Conservation (phyloP, 2,113 vertebrate species). For the Lasiurus cinereus region DNA sequence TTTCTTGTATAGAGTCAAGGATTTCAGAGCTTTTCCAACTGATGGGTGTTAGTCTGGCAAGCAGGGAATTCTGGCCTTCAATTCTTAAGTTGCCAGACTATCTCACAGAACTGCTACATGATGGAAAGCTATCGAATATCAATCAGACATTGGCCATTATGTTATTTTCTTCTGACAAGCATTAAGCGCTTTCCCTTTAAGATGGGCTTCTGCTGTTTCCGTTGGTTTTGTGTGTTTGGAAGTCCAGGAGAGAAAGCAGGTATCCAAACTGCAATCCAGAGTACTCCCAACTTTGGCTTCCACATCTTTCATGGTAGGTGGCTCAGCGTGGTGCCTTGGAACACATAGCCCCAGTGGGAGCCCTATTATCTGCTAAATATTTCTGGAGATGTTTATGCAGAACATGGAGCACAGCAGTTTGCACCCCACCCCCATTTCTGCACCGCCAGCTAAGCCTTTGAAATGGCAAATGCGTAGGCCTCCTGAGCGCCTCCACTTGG, state of each 20-base stretch:
- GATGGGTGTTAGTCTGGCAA: constrained; percentile 74
- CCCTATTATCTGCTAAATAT: constrained; percentile 80
- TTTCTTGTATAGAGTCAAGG: constrained; percentile 47
- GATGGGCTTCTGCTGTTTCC: background rate
- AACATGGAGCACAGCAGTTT: constrained; percentile 65
- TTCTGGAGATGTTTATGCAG: constrained; percentile 77
- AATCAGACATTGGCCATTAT: constrained; percentile 57
- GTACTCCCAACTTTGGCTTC: constrained; percentile 49
- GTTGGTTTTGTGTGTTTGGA: constrained; percentile 13
- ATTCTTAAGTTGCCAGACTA: constrained; percentile 76
- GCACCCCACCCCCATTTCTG: background rate
- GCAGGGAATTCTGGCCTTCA: constrained; percentile 72
- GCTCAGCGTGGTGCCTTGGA: constrained; percentile 71
- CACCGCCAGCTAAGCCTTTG: constrained; percentile 72
- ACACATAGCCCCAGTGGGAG: constrained; percentile 62
- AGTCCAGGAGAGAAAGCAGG: constrained; percentile 46
- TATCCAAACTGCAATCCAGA: constrained; percentile 34
- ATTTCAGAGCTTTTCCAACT: constrained; percentile 73
- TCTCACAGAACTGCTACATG: constrained; percentile 62
- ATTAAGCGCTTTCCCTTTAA: constrained; percentile 51
- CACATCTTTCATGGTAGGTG: constrained; percentile 60
- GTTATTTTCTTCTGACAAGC: constrained; percentile 48
- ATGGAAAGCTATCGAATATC: constrained; percentile 69
- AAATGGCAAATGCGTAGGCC: constrained; percentile 74
- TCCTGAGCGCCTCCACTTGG: constrained; percentile 20